phyloP scores from a whole-genome alignment of 2,113 vertebrate genomes.

The Sinocyclocheilus grahami region DNA sequence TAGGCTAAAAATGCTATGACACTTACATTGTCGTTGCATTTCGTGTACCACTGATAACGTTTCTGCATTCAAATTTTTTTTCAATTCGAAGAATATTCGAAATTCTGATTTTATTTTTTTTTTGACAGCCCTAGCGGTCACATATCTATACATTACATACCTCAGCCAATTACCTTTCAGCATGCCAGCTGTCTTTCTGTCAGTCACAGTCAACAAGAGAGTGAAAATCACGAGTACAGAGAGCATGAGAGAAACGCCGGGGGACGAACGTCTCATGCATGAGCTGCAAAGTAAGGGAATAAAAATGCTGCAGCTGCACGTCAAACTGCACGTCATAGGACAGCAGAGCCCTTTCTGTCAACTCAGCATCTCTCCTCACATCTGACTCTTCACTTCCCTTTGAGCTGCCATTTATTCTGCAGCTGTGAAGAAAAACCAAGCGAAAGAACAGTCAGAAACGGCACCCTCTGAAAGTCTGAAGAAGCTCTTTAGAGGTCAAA shows the following conservation, averaged over 20 bases:
- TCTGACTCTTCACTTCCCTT: constrained; percentile 41
- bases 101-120: too few species aligned
- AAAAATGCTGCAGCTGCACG: constrained; percentile 67
- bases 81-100: too few species aligned
- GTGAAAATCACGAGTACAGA: neutral
- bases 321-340: constrained; percentile 51
- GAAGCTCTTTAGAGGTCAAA: neutral
- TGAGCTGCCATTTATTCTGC: neutral
- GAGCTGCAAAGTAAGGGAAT: constrained; percentile 59
- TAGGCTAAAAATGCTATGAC: too few species aligned
- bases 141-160: neutral
- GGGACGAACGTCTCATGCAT: neutral
- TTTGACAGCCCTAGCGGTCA: neutral
- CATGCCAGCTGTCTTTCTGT: neutral
- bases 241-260: neutral
- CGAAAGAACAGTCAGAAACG: neutral
- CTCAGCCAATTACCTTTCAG: neutral
- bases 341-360: constrained; percentile 25
- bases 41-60: too few species aligned
- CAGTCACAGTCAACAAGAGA: constrained; percentile 10
- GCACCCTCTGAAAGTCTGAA: neutral
- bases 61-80: too few species aligned
- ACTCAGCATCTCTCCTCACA: constrained; percentile 61
- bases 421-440: neutral
- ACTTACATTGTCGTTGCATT: too few species aligned